These are phyloP conservation scores for Colinus virginianus DNA, from an alignment of 2,113 vertebrate species.

Conservation along the genomic window DNA sequence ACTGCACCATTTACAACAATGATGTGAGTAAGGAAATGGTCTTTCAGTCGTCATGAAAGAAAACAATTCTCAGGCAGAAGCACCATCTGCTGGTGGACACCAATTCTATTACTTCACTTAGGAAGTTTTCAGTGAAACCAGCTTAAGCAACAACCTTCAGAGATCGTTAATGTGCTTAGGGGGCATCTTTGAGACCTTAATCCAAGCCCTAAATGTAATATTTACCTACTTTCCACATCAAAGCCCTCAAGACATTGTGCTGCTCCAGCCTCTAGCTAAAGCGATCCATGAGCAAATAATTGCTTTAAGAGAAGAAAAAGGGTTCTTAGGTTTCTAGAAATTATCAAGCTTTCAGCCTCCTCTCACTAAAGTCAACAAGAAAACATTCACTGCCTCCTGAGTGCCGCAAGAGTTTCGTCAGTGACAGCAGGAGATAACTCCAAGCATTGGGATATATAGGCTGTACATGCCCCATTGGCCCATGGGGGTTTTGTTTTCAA, in stretches of 20 bases:
- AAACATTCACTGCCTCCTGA: neutral
- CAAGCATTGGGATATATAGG: neutral
- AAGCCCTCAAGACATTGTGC: neutral
- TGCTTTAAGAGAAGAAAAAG: neutral
- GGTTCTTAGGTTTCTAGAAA: neutral
- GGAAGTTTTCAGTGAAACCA: neutral
- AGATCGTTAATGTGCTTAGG: neutral
- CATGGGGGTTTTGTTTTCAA: neutral
- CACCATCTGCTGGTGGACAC: conserved; percentile 27
- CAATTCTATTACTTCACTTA: neutral
- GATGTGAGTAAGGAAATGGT: neutral
- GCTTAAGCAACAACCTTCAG: neutral
- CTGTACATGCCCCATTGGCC: neutral
- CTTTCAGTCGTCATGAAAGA: neutral
- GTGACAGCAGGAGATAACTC: neutral
- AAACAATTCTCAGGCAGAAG: conserved; percentile 6
- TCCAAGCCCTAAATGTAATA: neutral
- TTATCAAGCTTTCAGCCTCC: neutral
- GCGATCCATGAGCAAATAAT: neutral
- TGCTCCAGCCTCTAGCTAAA: neutral
- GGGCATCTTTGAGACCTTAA: neutral
- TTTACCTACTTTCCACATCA: neutral
- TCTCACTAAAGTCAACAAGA: neutral
- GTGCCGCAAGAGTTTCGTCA: neutral
- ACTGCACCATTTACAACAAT: neutral